A percentile compares a stretch with the other conserved stretches of the same genome.
phyloP scores from a whole-genome alignment of 2,113 vertebrate species.

The Tonatia bakeri region DNA sequence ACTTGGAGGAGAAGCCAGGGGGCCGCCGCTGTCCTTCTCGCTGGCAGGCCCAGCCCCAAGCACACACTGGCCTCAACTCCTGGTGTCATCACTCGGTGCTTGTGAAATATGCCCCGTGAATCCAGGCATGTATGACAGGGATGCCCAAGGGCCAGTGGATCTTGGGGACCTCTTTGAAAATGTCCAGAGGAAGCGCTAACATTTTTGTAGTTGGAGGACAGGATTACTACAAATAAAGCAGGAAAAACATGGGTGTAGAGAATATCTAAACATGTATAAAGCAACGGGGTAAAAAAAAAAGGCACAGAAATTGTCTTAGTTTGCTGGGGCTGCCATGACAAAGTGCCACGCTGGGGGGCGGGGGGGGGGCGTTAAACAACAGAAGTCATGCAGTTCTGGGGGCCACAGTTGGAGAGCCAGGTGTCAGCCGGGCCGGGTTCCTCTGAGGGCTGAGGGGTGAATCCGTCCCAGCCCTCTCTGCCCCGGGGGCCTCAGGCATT shows the following conservation, averaged over 20 bases:
- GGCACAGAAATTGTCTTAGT: not conserved
- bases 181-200: not conserved
- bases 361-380: too few relatives aligned
- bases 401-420: rapidly evolving
- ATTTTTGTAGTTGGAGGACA: too few relatives aligned
- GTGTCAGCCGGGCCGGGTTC: too few relatives aligned
- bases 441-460: not conserved
- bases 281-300: not conserved
- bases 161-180: not conserved
- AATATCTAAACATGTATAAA: not conserved
- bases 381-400: not conserved
- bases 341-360: too few relatives aligned
- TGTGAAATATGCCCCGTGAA: too few relatives aligned
- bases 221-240: not conserved
- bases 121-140: not conserved
- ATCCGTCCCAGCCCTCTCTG: not conserved
- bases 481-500: not conserved
- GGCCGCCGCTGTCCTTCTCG: not conserved
- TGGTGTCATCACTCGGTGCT: not conserved
- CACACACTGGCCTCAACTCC: too few relatives aligned
- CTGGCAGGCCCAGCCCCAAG: not conserved
- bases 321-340: not conserved
- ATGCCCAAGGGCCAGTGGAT: not conserved
- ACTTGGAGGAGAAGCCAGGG: not conserved
- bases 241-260: not conserved